phyloP scores from a whole-genome alignment of 2,797 vertebrate species.

The Anableps anableps region DNA sequence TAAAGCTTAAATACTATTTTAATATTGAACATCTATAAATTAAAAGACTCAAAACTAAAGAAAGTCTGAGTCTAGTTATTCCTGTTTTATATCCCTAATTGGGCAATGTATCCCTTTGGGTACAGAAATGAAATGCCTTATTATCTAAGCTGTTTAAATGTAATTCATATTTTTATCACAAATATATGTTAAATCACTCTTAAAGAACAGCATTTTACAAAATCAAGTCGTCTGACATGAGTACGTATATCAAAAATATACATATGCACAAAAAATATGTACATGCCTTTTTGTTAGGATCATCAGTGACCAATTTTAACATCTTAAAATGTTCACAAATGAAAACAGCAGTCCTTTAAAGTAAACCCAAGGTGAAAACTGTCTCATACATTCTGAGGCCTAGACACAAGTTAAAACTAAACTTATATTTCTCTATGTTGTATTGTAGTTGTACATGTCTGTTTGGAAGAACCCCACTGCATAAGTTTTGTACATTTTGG shows the following conservation, averaged over 20 bases:
- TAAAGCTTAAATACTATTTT: not conserved
- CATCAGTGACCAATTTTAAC: not conserved
- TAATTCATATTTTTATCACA: not conserved
- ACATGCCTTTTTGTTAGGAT: not conserved
- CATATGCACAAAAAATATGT: too few species aligned
- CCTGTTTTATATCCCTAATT: too few species aligned
- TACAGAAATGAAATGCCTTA: not conserved
- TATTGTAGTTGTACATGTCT: too few species aligned
- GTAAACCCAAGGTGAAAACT: not conserved
- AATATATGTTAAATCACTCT: not conserved
- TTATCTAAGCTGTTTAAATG: not conserved
- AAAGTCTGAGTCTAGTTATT: too few species aligned
- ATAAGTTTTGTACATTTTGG: not conserved
- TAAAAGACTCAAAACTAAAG: not conserved
- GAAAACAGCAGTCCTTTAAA: not conserved
- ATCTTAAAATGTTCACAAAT: not conserved
- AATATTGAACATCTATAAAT: not conserved
- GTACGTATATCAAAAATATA: not conserved
- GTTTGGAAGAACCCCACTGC: too few species aligned
- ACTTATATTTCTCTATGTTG: too few species aligned
- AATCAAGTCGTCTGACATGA: not conserved
- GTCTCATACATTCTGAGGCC: too few species aligned
- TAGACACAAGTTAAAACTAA: too few species aligned
- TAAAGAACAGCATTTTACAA: not conserved
- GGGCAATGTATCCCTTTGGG: not conserved